Base-by-base conservation (phyloP, 2,888 invertebrate species). In the Glaucopsyche alexis region DNA sequence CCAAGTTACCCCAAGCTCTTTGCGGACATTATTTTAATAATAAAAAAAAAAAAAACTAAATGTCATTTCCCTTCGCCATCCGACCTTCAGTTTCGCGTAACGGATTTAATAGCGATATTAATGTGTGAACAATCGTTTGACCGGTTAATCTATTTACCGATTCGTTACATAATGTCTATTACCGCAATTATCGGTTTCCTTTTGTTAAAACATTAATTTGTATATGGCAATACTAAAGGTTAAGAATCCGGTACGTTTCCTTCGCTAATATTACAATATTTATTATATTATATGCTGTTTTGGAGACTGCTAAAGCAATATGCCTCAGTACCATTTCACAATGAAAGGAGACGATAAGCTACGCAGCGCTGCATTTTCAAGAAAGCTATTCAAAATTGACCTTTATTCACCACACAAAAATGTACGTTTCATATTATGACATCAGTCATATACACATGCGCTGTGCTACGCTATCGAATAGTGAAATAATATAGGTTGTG, bases 241-340 rank as follows among this genome's bases (percentile, higher is more conserved):
- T 77, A 79, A 72, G 72, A 75, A 76, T 76, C 76, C 75, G 75
- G 76, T 77, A 75, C 71, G 75, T 76, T 79, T 79, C 77, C 79
- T 77, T 77, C 73, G 73, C 77, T 76, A 78, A 79, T 77, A 79
- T 76, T 71, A 64, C 65, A 70, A 60, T 55, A 66, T n/a, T 66
- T 52, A 9, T 47, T 47, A 52, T 52, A n/a, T n/a, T n/a, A n/a
- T n/a, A n/a, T n/a, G n/a, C n/a, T n/a, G n/a, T n/a, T n/a, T n/a
- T n/a, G n/a, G n/a, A n/a, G n/a, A n/a, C n/a, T n/a, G 0, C 16
- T 52, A 52, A 7, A 52, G 52, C 8, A 52, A 52, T 16, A 52
- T 16, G n/a, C 9, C 52, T 52, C 8, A 52, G 9, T n/a, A 3
- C 4, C 29, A 29, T 2, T 29, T 29, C 29, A 29, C 29, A 29